Evolutionary conservation across 2,797 vertebrate genomes (phyloP).

Genomic region (Syngnathus acus): DNA sequence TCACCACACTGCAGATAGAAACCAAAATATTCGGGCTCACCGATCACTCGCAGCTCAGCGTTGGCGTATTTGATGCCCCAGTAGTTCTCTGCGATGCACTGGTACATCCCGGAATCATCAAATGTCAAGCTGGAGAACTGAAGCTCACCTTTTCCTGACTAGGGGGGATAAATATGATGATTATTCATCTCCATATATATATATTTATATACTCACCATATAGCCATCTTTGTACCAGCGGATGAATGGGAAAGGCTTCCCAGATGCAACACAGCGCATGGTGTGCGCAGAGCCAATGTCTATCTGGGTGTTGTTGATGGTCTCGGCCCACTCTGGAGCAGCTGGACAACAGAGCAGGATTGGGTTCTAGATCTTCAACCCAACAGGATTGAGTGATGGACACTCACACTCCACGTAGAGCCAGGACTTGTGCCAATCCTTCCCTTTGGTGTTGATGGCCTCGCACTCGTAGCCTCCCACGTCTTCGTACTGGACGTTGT

Average conservation of each 20-base stretch:
- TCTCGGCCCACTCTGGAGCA: slow-evolving; percentile 92
- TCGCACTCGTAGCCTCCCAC: slow-evolving; percentile 92
- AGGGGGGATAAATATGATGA: neutral
- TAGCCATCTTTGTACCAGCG: slow-evolving; percentile 96
- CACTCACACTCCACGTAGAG: slow-evolving; percentile 88
- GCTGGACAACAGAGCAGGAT: slow-evolving; percentile 60
- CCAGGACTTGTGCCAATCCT: slow-evolving; percentile 87
- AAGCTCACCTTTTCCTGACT: slow-evolving; percentile 90
- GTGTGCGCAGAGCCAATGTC: slow-evolving; percentile 90
- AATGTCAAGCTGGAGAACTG: slow-evolving; percentile 85
- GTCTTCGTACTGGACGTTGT: slow-evolving; percentile 93
- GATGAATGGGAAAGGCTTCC: slow-evolving; percentile 87
- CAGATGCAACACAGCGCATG: slow-evolving; percentile 87
- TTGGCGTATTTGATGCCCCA: slow-evolving; percentile 92
- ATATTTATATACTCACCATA: slow-evolving; percentile 62
- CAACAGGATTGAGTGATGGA: too few species aligned
- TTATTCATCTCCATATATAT: too few species aligned
- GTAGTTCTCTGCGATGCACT: slow-evolving; percentile 90
- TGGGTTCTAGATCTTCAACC: neutral
- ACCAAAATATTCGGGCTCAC: slow-evolving; percentile 54
- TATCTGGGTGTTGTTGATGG: slow-evolving; percentile 92
- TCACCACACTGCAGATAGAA: too few species aligned
- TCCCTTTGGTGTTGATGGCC: slow-evolving; percentile 92
- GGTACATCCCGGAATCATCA: slow-evolving; percentile 94
- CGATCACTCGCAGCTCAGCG: slow-evolving; percentile 88